A percentile compares a stretch with the other conserved stretches of the same genome.
phyloP scores from a whole-genome alignment of 1,140 invertebrate species.

The Solenopsis invicta region DNA sequence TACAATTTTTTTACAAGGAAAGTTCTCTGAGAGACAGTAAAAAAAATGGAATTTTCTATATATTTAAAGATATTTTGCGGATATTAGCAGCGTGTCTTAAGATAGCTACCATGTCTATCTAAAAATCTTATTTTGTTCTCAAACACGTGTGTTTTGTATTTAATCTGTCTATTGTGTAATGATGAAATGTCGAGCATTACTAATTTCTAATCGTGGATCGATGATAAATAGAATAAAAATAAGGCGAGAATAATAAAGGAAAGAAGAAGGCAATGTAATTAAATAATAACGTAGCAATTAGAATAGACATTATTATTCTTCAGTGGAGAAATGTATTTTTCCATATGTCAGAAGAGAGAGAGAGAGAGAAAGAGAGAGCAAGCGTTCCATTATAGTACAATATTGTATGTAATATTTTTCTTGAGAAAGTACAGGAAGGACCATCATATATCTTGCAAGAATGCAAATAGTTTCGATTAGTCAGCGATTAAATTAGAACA shows the following conservation, averaged over 20 bases:
- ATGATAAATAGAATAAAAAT: constrained; percentile 22
- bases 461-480: constrained; percentile 19
- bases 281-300: constrained; percentile 34
- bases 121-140: not conserved
- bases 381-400: constrained; percentile 44
- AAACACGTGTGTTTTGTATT: not conserved
- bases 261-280: not conserved
- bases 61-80: not conserved
- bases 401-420: constrained; percentile 16
- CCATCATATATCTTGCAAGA: constrained; percentile 18
- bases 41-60: not conserved
- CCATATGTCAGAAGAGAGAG: not conserved
- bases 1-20: not conserved
- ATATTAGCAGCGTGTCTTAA: not conserved
- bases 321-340: constrained; percentile 46
- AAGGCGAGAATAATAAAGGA: constrained; percentile 6
- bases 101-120: not conserved
- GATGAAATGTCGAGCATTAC: not conserved
- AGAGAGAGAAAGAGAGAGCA: not conserved
- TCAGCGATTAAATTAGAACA: constrained; percentile 18
- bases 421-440: constrained; percentile 23
- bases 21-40: too few species aligned
- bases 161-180: not conserved
- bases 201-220: constrained; percentile 9
- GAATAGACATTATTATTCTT: constrained; percentile 34